Percentiles rank a stretch among this genome's conserved stretches.
Evolutionary conservation across 1,140 invertebrate genomes (phyloP).

Genomic region (Calosoma granatense): DNA sequence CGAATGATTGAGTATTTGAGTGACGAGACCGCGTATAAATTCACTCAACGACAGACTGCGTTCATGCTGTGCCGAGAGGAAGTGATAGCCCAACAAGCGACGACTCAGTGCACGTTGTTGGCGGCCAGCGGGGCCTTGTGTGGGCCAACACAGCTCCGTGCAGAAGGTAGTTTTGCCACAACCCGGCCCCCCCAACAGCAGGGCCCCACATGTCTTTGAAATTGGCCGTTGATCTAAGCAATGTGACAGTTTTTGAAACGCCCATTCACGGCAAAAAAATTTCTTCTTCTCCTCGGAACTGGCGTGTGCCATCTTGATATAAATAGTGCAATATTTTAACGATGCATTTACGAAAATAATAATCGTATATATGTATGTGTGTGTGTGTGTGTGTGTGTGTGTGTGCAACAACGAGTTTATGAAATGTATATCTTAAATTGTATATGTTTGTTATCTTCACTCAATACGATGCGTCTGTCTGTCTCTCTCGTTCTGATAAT

Average conservation of each 20-base stretch:
- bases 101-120: constrained; percentile 64
- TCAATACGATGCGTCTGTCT: background rate
- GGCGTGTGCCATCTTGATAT: constrained; percentile 18
- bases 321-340: background rate
- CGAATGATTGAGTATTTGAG: constrained; percentile 62
- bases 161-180: constrained; percentile 81
- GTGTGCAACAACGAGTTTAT: no score
- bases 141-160: constrained; percentile 68
- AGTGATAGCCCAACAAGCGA: constrained; percentile 70
- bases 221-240: constrained; percentile 74
- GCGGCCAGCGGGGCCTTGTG: constrained; percentile 48
- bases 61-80: constrained; percentile 58
- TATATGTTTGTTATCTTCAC: no score
- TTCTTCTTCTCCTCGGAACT: constrained; percentile 45
- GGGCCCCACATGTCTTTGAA: constrained; percentile 67
- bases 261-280: constrained; percentile 85
- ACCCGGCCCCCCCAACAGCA: constrained; percentile 68
- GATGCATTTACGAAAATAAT: background rate
- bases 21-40: constrained; percentile 74
- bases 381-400: no score
- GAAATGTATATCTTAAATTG: no score
- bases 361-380: background rate
- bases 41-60: constrained; percentile 63
- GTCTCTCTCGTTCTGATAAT: no score
- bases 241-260: constrained; percentile 85